Evolutionary conservation across 2,888 invertebrate genomes (phyloP).

Genomic region (Agrilus biguttatus): DNA sequence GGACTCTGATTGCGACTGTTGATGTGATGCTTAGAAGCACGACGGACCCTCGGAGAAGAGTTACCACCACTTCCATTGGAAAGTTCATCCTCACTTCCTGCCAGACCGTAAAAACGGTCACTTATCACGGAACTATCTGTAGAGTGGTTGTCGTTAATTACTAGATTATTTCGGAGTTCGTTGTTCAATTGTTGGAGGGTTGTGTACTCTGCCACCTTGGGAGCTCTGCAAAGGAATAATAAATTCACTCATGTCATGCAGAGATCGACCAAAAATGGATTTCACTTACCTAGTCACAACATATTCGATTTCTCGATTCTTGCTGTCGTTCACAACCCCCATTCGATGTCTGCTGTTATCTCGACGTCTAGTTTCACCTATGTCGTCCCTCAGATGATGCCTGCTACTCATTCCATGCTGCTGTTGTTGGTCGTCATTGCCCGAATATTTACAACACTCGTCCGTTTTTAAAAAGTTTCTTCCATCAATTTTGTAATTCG

Average conservation of each 20-base stretch:
- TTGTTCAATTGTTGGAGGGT: slow-evolving; percentile 17
- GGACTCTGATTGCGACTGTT: slow-evolving; percentile 45
- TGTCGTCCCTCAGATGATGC: background rate
- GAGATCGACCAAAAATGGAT: too few relatives aligned
- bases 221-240: slow-evolving; percentile 11
- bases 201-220: slow-evolving; percentile 22
- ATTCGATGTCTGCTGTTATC: slow-evolving; percentile 25
- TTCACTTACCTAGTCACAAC: slow-evolving; percentile 16
- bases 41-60: slow-evolving; percentile 36
- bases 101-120: slow-evolving; percentile 25
- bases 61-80: slow-evolving; percentile 40
- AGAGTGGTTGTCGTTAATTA: slow-evolving; percentile 35
- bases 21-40: slow-evolving; percentile 32
- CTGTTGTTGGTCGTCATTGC: background rate
- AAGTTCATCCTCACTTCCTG: slow-evolving; percentile 40
- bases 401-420: too few relatives aligned
- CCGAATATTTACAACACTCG: slow-evolving; percentile 1
- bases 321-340: slow-evolving; percentile 23
- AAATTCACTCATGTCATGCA: too few relatives aligned
- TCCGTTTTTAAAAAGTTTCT: slow-evolving; percentile 20
- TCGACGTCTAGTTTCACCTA: slow-evolving; percentile 15
- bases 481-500: slow-evolving; percentile 23
- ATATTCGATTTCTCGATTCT: slow-evolving; percentile 35
- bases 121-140: slow-evolving; percentile 37
- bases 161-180: slow-evolving; percentile 22